Percentiles rank a stretch among this genome's conserved stretches.
Conservation (phyloP, 2,113 vertebrate genomes). For the Pseudonaja textilis region DNA sequence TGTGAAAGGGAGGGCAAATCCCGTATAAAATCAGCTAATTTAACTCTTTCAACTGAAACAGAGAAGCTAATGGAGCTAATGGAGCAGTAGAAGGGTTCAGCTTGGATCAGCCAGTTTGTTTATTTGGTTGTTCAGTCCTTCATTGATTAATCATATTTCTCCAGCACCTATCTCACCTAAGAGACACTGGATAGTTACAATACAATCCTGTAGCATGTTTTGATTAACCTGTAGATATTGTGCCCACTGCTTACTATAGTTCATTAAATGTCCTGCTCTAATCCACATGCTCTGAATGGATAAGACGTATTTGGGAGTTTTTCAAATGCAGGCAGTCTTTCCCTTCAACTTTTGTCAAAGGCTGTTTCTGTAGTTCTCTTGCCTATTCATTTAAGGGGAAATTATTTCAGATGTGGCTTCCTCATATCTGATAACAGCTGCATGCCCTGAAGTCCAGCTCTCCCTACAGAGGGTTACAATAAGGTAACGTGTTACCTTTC, state of each 20-base stretch:
- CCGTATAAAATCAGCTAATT: conserved; percentile 17
- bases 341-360: conserved; percentile 26
- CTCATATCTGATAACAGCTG: conserved; percentile 40
- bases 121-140: no score
- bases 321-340: conserved; percentile 45
- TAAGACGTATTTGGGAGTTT: conserved; percentile 35
- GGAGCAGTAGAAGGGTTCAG: neutral
- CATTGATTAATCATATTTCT: no score
- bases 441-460: conserved; percentile 4
- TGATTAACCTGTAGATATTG: conserved; percentile 36
- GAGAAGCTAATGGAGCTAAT: conserved; percentile 30
- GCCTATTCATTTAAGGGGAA: conserved; percentile 41
- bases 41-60: conserved; percentile 35
- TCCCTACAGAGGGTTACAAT: conserved; percentile 37
- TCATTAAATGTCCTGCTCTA: conserved; percentile 51
- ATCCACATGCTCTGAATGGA: conserved; percentile 42
- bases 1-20: neutral
- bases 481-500: neutral
- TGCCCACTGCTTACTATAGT: conserved; percentile 38
- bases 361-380: conserved; percentile 31
- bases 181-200: no score
- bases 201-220: conserved; percentile 36
- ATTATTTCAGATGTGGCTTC: conserved; percentile 31
- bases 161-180: no score
- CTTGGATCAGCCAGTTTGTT: conserved; percentile 3